These are phyloP conservation scores for Furnarius figulus DNA, from an alignment of 2,113 vertebrate species.

Conservation along the genomic window DNA sequence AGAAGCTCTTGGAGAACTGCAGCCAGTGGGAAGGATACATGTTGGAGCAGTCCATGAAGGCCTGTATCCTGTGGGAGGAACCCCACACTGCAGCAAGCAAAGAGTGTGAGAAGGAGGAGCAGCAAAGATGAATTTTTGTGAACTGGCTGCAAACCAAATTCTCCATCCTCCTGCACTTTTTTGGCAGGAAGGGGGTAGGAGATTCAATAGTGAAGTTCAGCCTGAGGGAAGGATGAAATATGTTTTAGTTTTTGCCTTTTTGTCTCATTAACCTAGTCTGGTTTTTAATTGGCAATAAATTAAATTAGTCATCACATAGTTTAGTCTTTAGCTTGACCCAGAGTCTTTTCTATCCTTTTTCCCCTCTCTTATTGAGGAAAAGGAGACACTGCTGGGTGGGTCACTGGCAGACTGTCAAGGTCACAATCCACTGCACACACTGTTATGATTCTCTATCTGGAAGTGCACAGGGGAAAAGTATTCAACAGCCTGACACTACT, in stretches of 20 bases:
- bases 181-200: neutral
- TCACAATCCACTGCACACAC: neutral
- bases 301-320: neutral
- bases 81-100: neutral
- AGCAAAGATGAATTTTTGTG: neutral
- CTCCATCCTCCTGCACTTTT: neutral
- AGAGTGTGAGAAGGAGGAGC: rapidly evolving
- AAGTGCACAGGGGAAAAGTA: neutral
- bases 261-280: neutral
- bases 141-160: neutral
- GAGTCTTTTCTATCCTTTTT: neutral
- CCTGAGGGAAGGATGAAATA: neutral
- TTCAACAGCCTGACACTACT: neutral
- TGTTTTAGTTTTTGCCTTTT: neutral
- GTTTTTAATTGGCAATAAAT: neutral
- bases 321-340: neutral
- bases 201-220: neutral
- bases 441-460: neutral
- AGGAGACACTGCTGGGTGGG: neutral
- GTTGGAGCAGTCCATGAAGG: neutral
- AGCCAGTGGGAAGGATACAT: neutral
- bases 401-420: neutral
- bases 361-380: neutral
- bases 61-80: neutral
- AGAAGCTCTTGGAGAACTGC: neutral